phyloP scores from a whole-genome alignment of 2,797 vertebrate species.

The Ctenopoma kingsleyae region DNA sequence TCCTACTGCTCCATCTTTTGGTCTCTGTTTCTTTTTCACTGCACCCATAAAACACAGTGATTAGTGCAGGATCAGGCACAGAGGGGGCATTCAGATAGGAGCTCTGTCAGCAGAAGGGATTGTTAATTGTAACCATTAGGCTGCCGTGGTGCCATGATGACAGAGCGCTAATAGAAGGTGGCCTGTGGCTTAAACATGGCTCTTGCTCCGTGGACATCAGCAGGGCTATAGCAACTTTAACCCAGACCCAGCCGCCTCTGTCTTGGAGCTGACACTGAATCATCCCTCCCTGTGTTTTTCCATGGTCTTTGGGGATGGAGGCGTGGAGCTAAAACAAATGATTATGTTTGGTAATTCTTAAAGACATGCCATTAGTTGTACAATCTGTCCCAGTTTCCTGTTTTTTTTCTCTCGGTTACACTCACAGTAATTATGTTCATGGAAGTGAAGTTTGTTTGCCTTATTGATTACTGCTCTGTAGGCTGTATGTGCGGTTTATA shows the following conservation, averaged over 20 bases:
- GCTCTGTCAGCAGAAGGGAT: conserved; percentile 72
- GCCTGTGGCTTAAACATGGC: conserved; percentile 69
- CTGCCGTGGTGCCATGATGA: conserved; percentile 63
- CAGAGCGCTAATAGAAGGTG: conserved; percentile 67
- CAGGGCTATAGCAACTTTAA: conserved; percentile 39
- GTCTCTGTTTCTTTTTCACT: conserved; percentile 33
- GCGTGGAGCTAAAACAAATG: conserved; percentile 60
- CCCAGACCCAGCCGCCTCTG: conserved; percentile 51
- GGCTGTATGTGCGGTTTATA: conserved; percentile 31
- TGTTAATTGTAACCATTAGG: conserved; percentile 84
- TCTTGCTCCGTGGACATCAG: conserved; percentile 59
- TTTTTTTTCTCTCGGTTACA: conserved; percentile 35
- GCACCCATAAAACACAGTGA: conserved; percentile 76
- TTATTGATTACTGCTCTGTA: conserved; percentile 34
- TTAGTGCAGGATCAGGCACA: conserved; percentile 66
- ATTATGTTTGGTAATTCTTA: conserved; percentile 56
- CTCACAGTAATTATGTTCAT: conserved; percentile 31
- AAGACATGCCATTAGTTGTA: conserved; percentile 60
- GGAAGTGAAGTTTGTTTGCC: conserved; percentile 35
- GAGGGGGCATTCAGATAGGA: conserved; percentile 62
- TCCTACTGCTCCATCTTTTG: conserved; percentile 25
- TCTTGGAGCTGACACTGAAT: conserved; percentile 52
- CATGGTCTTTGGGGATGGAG: conserved; percentile 38
- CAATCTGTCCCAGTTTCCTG: conserved; percentile 54
- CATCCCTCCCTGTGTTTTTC: conserved; percentile 48